Conservation (phyloP, 2,888 invertebrate genomes). For the Acronicta aceris region DNA sequence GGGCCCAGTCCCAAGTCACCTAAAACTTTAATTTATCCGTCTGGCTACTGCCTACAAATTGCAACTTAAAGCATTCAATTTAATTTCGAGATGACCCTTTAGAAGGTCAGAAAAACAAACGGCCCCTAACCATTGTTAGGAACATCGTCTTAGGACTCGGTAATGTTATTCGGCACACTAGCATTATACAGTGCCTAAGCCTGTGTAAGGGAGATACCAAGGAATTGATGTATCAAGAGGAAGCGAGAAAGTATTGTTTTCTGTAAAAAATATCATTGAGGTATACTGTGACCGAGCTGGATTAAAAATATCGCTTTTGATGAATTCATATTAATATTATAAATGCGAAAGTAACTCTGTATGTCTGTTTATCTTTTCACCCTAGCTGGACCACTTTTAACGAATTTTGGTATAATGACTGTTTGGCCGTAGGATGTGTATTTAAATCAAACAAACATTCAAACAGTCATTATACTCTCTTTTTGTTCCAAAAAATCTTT, state of each 20-base stretch:
- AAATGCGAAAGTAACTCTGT: no score
- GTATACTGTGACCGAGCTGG: no score
- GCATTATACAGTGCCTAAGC: conserved; percentile 49
- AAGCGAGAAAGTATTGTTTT: conserved; percentile 9
- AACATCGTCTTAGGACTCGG: conserved; percentile 39
- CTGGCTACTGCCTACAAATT: conserved; percentile 43
- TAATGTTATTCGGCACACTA: conserved; percentile 56
- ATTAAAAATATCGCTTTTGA: no score
- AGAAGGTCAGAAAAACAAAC: conserved; percentile 51
- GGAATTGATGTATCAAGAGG: conserved; percentile 4
- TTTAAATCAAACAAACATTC: no score
- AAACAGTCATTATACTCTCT: no score
- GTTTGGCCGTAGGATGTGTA: no score
- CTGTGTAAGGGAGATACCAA: conserved; percentile 44
- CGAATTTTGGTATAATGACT: no score
- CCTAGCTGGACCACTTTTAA: no score
- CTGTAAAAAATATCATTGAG: no score
- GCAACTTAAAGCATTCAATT: conserved; percentile 42
- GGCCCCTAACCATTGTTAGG: conserved; percentile 42
- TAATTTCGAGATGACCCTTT: conserved; percentile 47
- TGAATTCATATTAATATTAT: no score
- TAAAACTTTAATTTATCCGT: conserved; percentile 33
- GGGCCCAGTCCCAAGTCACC: conserved; percentile 14
- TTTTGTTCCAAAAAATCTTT: no score
- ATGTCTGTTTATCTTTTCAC: no score